Evolutionary conservation across 2,797 vertebrate genomes (phyloP), one percentile per base, ranked within the genome.

Genomic region (Nannoperca australis): DNA sequence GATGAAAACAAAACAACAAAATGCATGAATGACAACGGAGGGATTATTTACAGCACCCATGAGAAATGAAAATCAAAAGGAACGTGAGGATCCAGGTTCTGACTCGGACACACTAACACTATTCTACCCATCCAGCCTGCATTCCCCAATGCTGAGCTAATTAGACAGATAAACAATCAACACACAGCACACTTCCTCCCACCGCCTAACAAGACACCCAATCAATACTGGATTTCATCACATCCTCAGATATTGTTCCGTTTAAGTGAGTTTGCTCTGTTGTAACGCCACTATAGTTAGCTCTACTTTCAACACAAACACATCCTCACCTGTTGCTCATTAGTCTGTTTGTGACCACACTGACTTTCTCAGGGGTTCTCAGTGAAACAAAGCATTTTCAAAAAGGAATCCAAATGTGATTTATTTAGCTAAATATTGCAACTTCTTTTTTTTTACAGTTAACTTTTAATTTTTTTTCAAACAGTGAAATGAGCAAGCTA

Each of bases 141-240:
- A 49, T 62, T 71, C 60, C 34, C 59, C 58, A 40, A 38, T 15
- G 74, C 73, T 53, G 51, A 55, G 67, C 76, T 85, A 85, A 89
- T 89, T 85, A 82, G 70, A 68, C 49, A 74, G 86, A 78, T 78
- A 79, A 87, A 90, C 85, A 87, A 90, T 85, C 78, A 89, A 44
- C 78, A 70, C 60, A 62, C 18, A 3, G 60, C 69, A 49, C 76
- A 75, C 73, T 76, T 70, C 67, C 60, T 63, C 67, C 62, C 38
- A n/a, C 49, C 12, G 70, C 70, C 32, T 51, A 64, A 74, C 66
- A 34, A 84, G 64, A 76, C 24, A 27, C 73, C 56, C 3, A 32
- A 73, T 88, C 85, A 58, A 87, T 88, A 79, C 66, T 18, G 75
- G 58, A 86, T 82, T 79, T 85, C 73, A 78, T 73, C 83, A 85